Conservation (phyloP, 2,888 invertebrate species). For the Nephrotoma guestfalica region DNA sequence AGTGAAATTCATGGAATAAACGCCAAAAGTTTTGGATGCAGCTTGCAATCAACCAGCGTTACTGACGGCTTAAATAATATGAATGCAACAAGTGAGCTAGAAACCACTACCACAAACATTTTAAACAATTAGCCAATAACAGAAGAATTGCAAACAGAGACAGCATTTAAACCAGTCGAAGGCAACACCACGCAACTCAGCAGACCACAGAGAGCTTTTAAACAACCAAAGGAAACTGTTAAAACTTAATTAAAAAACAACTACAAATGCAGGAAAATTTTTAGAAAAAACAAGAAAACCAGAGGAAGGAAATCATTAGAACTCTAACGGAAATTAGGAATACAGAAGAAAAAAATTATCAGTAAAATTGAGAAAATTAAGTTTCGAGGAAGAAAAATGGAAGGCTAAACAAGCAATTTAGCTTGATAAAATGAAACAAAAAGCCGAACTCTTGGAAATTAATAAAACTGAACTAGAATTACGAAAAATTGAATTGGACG, state of each 20-base stretch:
- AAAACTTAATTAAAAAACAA: background rate
- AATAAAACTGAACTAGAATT: background rate
- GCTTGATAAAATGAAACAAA: background rate
- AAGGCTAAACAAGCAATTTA: background rate
- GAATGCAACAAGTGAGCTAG: no score
- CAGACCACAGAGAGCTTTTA: no score
- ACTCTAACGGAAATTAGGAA: no score
- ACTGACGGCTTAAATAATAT: background rate
- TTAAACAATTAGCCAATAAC: background rate
- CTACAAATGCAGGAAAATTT: background rate
- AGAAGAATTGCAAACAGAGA: background rate
- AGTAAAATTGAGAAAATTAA: background rate
- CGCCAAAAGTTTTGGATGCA: background rate
- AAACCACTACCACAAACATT: no score
- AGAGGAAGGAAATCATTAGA: no score
- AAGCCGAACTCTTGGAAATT: background rate
- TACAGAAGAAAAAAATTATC: background rate
- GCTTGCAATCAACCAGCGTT: background rate
- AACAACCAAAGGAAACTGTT: no score
- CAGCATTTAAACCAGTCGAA: no score
- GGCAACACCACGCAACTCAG: no score
- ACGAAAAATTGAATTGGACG: background rate
- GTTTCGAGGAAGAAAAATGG: background rate
- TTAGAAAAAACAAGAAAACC: background rate
- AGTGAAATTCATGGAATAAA: background rate